Evolutionary conservation across 2,797 vertebrate species (phyloP), one percentile per base, ranked within the genome.

Genomic region (Holocentrus rufus): DNA sequence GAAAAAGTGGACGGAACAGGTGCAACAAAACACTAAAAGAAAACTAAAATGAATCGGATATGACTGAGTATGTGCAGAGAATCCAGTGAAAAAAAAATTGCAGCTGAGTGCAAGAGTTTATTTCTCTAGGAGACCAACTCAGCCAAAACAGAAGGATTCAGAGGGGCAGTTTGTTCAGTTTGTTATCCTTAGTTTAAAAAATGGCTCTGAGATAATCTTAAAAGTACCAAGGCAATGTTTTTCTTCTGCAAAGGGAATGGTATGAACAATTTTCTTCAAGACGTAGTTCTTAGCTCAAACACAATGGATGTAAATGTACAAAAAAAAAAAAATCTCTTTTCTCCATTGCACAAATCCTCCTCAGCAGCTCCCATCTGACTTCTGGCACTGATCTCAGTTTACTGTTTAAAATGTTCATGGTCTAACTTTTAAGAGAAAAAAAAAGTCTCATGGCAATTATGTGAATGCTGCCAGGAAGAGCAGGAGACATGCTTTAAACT

Each of bases 321-420:
- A n/a, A 72, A 59, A 15, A 27, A 27, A 27, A 27, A 27, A 27
- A 27, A 27, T 34, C 44, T 23, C 14, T 7, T 55, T 20, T 82
- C 59, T 76, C 13, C 55, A 25, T 55, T 74, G 62, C 53, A 50
- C 30, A 72, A 64, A 69, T 68, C 69, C 54, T 57, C 64, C 58
- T 59, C 14, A 64, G 39, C 30, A 39, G 68, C 14, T 73, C 18
- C 57, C 39, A n/a, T 5, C 1, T 64, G 50, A 80, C 56, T 55
- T 64, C 17, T 69, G 54, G 68, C 50, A 75, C 70, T 55, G n/a
- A 73, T 79, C 66, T 76, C 46, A 7, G 39, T 65, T 69, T 20
- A 64, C 57, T 74, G 18, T 65, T 55, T 67, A 5, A 80, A 65
- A 72, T 22, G 1, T 25, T 76, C 22, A 6, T 30, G 58, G 46